Base-by-base conservation (phyloP, 1,140 invertebrate genomes). In the Anagrus nilaparvatae region DNA sequence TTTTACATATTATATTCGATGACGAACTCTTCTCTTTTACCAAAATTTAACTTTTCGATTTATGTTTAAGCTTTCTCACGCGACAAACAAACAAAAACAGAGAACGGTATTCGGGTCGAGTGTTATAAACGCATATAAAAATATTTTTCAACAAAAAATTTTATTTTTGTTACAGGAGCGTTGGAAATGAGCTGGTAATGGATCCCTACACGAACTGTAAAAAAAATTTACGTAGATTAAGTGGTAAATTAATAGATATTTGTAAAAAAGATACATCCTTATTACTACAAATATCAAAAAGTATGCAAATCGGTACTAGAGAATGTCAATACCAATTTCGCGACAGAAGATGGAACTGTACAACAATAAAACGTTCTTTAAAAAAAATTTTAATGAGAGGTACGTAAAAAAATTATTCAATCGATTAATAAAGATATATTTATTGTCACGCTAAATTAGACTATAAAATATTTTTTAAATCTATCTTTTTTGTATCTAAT, bases 291-390 rank as follows among this genome's bases (percentile, higher is more conserved):
- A 85, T 89, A 46, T 73, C 76, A 18, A 73, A 72, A 49, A 86
- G 86, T n/a, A 79, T 87, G 28, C 73, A 77, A 43, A 62, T 85
- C 34, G 86, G 82, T 12, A 85, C 84, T 46, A 76, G 72, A 43
- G 86, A 91, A 74, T 91, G 86, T 58, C 82, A 87, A 44, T 79
- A 79, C 55, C 87, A 91, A 66, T 89, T 91, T 63, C 73, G 81
- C 21, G 77, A 84, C 56, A 73, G 85, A 35, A 70, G 80, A 49
- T 91, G 86, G 86, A 91, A 90, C 61, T 89, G 87, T 58, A 87
- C 85, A 9, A 79, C 81, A 1, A 71, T 79, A 24, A 75, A 78
- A 48, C 74, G 78, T 44, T 86, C 84, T 44, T 78, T 90, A 58
- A 78, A 78, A 54, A 87, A 85, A 65, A 83, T 90, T 52, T 69